A percentile compares a stretch with the other conserved stretches of the same genome.
Conservation (phyloP, 2,113 vertebrate genomes). For the Oenanthe oenanthe region DNA sequence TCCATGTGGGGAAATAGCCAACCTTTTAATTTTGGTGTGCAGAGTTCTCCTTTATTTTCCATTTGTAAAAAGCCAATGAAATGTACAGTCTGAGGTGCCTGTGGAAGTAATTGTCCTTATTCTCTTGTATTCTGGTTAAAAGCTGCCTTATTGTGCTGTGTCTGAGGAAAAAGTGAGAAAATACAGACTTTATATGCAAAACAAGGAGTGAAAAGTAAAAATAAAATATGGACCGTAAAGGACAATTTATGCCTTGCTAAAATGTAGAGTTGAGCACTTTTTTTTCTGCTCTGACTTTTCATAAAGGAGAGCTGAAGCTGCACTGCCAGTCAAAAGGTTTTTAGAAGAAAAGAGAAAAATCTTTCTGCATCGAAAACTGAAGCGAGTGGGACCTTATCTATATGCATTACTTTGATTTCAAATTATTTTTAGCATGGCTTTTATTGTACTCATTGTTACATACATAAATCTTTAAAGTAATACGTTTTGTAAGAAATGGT, state of each 20-base stretch:
- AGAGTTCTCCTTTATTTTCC: conserved; percentile 32
- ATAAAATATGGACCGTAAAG: conserved; percentile 16
- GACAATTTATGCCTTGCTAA: conserved; percentile 22
- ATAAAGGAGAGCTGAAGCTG: conserved; percentile 29
- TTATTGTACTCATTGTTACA: conserved; percentile 85
- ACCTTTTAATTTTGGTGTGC: conserved; percentile 53
- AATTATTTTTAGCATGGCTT: conserved; percentile 84
- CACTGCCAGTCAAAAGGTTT: neutral
- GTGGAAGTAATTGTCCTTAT: neutral
- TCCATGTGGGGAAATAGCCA: conserved; percentile 36
- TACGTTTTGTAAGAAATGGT: conserved; percentile 86
- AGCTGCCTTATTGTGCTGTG: neutral
- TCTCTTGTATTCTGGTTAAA: neutral
- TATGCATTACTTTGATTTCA: conserved; percentile 84
- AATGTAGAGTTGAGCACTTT: neutral
- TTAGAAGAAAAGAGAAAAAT: conserved; percentile 1
- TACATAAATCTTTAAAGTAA: conserved; percentile 89
- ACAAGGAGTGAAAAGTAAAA: conserved; percentile 24
- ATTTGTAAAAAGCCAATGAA: neutral
- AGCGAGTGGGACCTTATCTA: conserved; percentile 72
- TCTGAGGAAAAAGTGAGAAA: neutral
- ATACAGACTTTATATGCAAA: conserved; percentile 12
- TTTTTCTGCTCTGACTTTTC: conserved; percentile 18
- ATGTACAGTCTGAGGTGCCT: neutral
- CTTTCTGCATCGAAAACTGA: conserved; percentile 14